These are phyloP conservation scores for Mallotus villosus DNA, from an alignment of 2,797 vertebrate species.

Conservation along the genomic window DNA sequence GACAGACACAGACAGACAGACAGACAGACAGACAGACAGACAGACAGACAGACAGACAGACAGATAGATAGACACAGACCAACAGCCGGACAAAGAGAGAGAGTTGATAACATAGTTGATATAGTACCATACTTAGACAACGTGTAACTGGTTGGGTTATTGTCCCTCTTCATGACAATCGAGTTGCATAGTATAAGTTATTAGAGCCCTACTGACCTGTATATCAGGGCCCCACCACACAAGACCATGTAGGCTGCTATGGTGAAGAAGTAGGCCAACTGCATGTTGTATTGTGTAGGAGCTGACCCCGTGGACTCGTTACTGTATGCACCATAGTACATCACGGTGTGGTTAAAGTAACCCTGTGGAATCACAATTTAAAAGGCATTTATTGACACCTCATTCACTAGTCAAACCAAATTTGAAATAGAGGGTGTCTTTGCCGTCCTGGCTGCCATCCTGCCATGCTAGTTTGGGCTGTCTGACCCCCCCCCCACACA, in stretches of 20 bases:
- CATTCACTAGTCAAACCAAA: not conserved
- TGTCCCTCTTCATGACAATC: too few relatives aligned
- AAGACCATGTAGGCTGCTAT: constrained; percentile 81
- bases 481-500: too few relatives aligned
- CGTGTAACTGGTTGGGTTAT: too few relatives aligned
- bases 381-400: not conserved
- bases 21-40: not conserved
- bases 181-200: too few relatives aligned
- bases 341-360: constrained; percentile 85
- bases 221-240: constrained; percentile 85
- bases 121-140: too few relatives aligned
- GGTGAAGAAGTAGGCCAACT: constrained; percentile 94
- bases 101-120: not conserved
- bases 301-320: constrained; percentile 57
- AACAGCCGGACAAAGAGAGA: constrained; percentile 3
- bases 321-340: constrained; percentile 93
- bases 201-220: constrained; percentile 76
- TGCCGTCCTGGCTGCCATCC: not conserved
- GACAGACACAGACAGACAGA: constrained; percentile 6
- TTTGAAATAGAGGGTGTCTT: not conserved
- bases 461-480: too few relatives aligned
- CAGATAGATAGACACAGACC: too few relatives aligned
- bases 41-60: not conserved
- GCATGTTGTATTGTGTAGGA: constrained; percentile 82
- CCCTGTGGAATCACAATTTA: constrained; percentile 73